These are phyloP conservation scores for Apotomis turbidana DNA, from an alignment of 2,888 invertebrate species.

Conservation along the genomic window DNA sequence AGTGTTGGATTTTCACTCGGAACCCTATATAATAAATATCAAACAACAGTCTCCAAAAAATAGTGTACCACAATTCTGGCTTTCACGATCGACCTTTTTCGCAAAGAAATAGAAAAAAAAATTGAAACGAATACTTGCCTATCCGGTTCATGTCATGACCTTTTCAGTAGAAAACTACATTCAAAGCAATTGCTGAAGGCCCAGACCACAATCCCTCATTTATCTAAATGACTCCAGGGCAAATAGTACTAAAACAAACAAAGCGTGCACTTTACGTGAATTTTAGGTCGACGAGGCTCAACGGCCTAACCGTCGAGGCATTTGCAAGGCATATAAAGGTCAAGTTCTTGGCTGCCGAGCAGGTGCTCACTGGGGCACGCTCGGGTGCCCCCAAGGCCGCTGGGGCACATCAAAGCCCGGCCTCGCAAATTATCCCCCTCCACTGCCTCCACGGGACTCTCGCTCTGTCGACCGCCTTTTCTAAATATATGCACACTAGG, in stretches of 20 bases:
- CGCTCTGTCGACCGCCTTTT: constrained; percentile 52
- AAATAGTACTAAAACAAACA: constrained; percentile 24
- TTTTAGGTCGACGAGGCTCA: constrained; percentile 39
- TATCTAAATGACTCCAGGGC: constrained; percentile 10
- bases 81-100: too few species aligned
- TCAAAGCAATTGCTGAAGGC: not conserved
- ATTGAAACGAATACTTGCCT: too few species aligned
- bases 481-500: constrained; percentile 52
- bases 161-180: not conserved
- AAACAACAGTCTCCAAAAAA: too few species aligned
- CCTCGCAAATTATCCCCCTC: constrained; percentile 69
- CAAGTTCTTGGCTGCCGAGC: constrained; percentile 65
- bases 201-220: not conserved
- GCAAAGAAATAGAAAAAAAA: too few species aligned
- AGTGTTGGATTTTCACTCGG: too few species aligned
- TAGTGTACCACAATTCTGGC: too few species aligned
- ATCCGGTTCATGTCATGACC: too few species aligned
- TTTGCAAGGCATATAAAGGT: constrained; percentile 63
- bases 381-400: constrained; percentile 39
- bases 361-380: constrained; percentile 34
- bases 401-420: constrained; percentile 41
- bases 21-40: too few species aligned
- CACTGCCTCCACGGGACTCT: constrained; percentile 56
- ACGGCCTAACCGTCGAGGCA: constrained; percentile 30
- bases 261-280: constrained; percentile 28